Base-by-base conservation (phyloP, 2,113 vertebrate species). In the Plotosus lineatus region DNA sequence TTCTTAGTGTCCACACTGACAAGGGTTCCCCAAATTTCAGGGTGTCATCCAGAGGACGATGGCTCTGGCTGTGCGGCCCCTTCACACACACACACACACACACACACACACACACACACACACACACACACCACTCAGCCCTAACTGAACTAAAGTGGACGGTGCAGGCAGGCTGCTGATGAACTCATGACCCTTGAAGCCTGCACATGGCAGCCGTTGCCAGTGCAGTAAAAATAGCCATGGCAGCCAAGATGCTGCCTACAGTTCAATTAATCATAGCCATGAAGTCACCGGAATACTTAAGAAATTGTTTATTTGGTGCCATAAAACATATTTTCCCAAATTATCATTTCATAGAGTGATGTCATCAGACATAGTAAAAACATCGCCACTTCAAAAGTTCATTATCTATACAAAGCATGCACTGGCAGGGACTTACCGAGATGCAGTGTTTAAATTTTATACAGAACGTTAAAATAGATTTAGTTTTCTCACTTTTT, bases 41-140 rank as follows among this genome's bases (percentile, higher is more conserved):
- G 80, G 88, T 91, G 92, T 94, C 93, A 93, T 88, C 91, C 89
- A 89, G 88, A 91, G 92, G 92, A 65, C 90, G 89, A 87, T 82
- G 83, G 76, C 81, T 87, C 90, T 78, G 76, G 77, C 87, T 87
- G 88, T 85, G 88, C 55, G 26, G 58, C 80, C 58, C 51, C 78
- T 63, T 31, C 26, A 74, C 51, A n/a, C 80, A 6, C 50, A 40
- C 72, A 79, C 40, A 31, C 33, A 42, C 72, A 36, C 74, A 33
- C n/a, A 11, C 36, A 38, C 38, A n/a, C 55, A 14, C 48, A 14
- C n/a, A 75, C 50, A 1, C 42, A 71, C 0, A 61, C 68, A 51
- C 66, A 31, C 65, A 71, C 81, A 75, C 83, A 75, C 79, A 82
- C 72, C 75, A 63, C 48, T 60, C 80, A 75, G 71, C 58, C 40